phyloP scores from a whole-genome alignment of 2,113 vertebrate genomes.

The Oryzias celebensis region DNA sequence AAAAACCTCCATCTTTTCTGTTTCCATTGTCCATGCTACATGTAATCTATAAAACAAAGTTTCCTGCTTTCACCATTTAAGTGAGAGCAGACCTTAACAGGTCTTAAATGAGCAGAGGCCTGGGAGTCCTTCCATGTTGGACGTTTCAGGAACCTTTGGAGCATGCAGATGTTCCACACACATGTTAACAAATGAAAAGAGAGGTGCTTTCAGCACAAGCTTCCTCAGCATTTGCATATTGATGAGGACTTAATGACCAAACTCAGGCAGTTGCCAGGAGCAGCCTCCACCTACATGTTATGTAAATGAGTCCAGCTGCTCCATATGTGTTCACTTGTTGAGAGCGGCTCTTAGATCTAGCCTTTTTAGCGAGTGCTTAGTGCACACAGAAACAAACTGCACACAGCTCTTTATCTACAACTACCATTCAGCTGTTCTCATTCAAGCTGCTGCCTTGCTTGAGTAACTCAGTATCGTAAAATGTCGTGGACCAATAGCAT shows the following conservation, averaged over 20 bases:
- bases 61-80: too few species aligned
- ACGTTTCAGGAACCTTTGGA: not conserved
- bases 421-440: not conserved
- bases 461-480: too few species aligned
- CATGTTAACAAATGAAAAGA: slow-evolving; percentile 6
- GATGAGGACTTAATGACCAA: slow-evolving; percentile 66
- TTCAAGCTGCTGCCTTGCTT: not conserved
- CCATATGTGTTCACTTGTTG: slow-evolving; percentile 32
- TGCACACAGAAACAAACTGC: not conserved
- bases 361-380: slow-evolving; percentile 29
- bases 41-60: too few species aligned
- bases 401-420: not conserved
- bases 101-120: too few species aligned
- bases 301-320: slow-evolving; percentile 43
- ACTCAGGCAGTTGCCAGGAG: slow-evolving; percentile 46
- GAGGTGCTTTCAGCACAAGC: slow-evolving; percentile 14
- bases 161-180: not conserved
- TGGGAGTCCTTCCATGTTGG: too few species aligned
- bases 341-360: slow-evolving; percentile 35
- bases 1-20: too few species aligned
- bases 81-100: too few species aligned
- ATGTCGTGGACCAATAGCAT: too few species aligned
- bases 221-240: slow-evolving; percentile 41
- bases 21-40: too few species aligned
- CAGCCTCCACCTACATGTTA: slow-evolving; percentile 56